Conservation (phyloP, 2,113 vertebrate species). For the Emydocephalus ijimae region DNA sequence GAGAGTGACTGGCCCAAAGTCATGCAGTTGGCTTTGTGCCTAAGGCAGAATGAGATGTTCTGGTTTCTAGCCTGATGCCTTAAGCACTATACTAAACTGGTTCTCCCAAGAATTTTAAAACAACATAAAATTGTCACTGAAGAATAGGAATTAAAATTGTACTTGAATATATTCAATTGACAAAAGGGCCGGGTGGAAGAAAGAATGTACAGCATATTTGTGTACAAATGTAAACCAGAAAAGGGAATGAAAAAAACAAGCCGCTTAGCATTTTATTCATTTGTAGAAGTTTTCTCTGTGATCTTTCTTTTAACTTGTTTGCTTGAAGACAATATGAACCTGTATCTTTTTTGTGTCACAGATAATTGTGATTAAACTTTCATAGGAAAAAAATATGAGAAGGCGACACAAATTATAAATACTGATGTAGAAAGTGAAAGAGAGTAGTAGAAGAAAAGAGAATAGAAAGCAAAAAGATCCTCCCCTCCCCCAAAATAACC, state of each 20-base stretch:
- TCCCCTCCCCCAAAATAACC: not conserved
- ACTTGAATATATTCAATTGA: not conserved
- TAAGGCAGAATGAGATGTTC: not conserved
- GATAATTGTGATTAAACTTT: not conserved
- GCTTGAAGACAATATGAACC: not conserved
- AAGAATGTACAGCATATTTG: not conserved
- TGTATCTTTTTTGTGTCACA: not conserved
- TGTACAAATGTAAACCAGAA: not conserved
- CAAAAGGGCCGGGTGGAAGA: not conserved
- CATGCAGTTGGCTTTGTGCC: not conserved
- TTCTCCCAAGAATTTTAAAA: not conserved
- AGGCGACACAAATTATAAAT: slow-evolving; percentile 1
- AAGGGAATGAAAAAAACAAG: not conserved
- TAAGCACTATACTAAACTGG: not conserved
- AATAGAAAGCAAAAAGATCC: not conserved
- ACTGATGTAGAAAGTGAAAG: not conserved
- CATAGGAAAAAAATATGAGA: not conserved
- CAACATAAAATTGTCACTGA: not conserved
- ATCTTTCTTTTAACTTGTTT: not conserved
- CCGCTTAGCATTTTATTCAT: not conserved
- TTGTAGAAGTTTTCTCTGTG: not conserved
- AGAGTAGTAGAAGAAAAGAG: not conserved
- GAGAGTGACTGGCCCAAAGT: not conserved
- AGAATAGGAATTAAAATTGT: not conserved
- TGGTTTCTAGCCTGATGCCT: not conserved